phyloP scores from a whole-genome alignment of 1,140 invertebrate species.

The Acromyrmex heyeri region DNA sequence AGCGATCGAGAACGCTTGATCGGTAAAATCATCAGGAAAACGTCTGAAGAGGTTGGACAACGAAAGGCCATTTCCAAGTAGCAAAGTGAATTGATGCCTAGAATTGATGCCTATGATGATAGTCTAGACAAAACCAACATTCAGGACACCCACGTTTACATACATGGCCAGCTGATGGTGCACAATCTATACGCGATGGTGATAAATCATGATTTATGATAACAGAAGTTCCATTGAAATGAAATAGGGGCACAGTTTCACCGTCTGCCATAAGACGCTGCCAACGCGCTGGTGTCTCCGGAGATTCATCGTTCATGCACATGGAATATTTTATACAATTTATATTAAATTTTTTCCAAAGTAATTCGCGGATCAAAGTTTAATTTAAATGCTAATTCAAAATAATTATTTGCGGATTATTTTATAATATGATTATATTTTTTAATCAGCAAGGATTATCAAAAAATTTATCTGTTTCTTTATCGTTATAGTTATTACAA shows the following conservation, averaged over 20 bases:
- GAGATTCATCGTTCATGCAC: slow-evolving; percentile 37
- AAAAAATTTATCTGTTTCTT: neutral
- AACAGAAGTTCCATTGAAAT: slow-evolving; percentile 77
- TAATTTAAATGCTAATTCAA: slow-evolving; percentile 51
- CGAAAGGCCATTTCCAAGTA: slow-evolving; percentile 30
- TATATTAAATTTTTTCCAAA: neutral
- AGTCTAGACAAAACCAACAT: slow-evolving; percentile 47
- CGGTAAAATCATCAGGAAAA: neutral
- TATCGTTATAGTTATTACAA: neutral
- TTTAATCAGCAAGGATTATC: neutral
- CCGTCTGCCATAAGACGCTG: slow-evolving; percentile 66
- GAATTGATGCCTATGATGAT: neutral
- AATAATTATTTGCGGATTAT: neutral
- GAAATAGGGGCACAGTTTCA: slow-evolving; percentile 73
- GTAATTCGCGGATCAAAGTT: neutral
- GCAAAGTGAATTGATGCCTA: neutral
- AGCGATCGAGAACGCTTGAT: neutral
- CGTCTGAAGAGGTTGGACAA: slow-evolving; percentile 5
- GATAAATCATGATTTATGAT: slow-evolving; percentile 78
- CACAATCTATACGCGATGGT: slow-evolving; percentile 63
- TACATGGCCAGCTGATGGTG: slow-evolving; percentile 25
- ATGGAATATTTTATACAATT: slow-evolving; percentile 43
- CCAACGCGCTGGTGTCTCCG: slow-evolving; percentile 2
- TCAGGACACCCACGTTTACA: slow-evolving; percentile 22
- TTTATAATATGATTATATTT: neutral